Conservation (phyloP, 1,140 invertebrate species). For the Lerema accius region DNA sequence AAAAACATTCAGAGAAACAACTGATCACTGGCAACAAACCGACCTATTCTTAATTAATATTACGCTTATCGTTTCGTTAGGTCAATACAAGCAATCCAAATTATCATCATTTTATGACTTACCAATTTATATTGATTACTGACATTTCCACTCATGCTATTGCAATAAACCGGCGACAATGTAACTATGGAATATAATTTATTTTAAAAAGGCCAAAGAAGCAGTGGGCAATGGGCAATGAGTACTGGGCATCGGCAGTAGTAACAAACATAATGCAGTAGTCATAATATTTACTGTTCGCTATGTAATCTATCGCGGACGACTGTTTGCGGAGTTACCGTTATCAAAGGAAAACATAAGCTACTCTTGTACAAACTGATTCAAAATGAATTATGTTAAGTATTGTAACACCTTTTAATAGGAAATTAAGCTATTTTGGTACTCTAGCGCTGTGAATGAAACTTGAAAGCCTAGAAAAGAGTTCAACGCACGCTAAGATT, state of each 20-base stretch:
- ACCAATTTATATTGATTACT: slow-evolving; percentile 1
- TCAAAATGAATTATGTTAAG: slow-evolving; percentile 11
- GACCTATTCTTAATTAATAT: no score
- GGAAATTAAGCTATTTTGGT: background rate
- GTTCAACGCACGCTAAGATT: slow-evolving; percentile 69
- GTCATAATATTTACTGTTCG: slow-evolving; percentile 39
- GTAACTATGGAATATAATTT: slow-evolving; percentile 20
- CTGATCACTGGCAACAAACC: no score
- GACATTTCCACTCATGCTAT: background rate
- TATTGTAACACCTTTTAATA: background rate
- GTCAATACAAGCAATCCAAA: background rate
- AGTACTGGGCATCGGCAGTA: background rate
- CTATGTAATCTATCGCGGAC: slow-evolving; percentile 42
- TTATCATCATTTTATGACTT: slow-evolving; percentile 4
- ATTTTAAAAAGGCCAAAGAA: slow-evolving; percentile 38
- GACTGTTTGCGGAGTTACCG: slow-evolving; percentile 43
- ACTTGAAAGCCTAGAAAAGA: slow-evolving; percentile 62
- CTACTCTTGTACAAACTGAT: slow-evolving; percentile 29
- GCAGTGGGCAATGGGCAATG: slow-evolving; percentile 1
- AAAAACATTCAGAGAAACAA: no score
- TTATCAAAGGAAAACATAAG: slow-evolving; percentile 44
- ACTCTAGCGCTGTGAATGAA: background rate
- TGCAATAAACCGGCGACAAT: slow-evolving; percentile 4
- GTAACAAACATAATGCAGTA: slow-evolving; percentile 37
- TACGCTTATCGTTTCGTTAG: background rate